Evolutionary conservation across 2,113 vertebrate species (phyloP).

Genomic region (Gorilla gorilla): DNA sequence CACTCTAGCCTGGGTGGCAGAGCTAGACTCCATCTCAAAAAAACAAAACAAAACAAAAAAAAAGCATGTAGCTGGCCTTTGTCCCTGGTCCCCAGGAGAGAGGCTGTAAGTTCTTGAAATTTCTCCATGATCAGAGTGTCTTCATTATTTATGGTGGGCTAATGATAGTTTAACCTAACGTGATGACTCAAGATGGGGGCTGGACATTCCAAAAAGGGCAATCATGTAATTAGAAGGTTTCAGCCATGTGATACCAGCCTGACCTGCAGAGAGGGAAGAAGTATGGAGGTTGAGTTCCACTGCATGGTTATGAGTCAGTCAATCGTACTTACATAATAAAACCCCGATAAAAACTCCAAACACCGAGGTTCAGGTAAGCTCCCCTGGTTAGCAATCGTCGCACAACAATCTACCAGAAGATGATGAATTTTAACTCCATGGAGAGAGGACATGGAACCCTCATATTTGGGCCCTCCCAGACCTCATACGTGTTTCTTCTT

Average conservation of each 20-base stretch:
- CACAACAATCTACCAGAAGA: accelerated
- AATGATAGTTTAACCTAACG: neutral
- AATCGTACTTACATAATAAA: neutral
- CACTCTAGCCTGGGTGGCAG: too few relatives aligned
- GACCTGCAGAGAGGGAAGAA: neutral
- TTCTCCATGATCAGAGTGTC: neutral
- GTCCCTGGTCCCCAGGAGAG: neutral
- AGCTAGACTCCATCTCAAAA: too few relatives aligned
- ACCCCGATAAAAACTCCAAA: neutral
- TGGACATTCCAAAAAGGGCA: neutral
- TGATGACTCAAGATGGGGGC: neutral
- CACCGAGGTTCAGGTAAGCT: neutral
- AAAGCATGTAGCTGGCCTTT: neutral
- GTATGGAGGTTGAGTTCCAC: neutral
- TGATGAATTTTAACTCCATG: neutral
- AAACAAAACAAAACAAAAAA: too few relatives aligned
- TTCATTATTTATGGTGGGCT: neutral
- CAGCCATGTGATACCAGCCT: neutral
- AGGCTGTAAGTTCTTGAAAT: neutral
- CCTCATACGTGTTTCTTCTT: neutral
- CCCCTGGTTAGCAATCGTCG: neutral
- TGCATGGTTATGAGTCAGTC: neutral
- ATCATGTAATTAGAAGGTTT: neutral
- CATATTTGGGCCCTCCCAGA: neutral
- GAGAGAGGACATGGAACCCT: neutral